Base-by-base conservation (phyloP, 2,797 vertebrate genomes). In the Moxostoma hubbsi region DNA sequence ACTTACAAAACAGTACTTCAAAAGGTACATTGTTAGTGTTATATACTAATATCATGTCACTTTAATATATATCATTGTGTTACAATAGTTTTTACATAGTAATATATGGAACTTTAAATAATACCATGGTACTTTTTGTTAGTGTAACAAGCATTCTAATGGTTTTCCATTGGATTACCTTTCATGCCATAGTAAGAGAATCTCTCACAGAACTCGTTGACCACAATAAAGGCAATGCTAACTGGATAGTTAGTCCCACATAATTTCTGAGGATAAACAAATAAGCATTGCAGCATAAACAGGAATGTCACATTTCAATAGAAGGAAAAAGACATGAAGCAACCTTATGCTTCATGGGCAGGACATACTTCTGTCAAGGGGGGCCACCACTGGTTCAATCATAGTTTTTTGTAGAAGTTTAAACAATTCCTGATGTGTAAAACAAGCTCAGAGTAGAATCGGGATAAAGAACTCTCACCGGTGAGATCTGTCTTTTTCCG, bases 121-220 rank as follows among this genome's bases (percentile, higher is more conserved):
- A 36, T 6, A 9, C 24, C 24, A 24, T 24, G 24, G 24, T 24
- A 24, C 24, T 24, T 24, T 24, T 24, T 24, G 24, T 24, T 24
- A 24, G 12, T 55, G 13, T 55, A n/a, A 6, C 5, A 6, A 55
- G 10, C 15, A 2, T 57, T 15, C 4, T 7, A 65, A 47, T 46
- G 63, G 4, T 4, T 45, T n/a, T 57, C 5, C 24, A 5, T 71
- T 49, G 12, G 10, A 75, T 86, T 93, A 97, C 96, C 95, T 96
- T 94, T 96, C 96, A 98, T 98, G 91, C 97, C 97, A 96, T 98
- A 99, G 91, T 96, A 98, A 87, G 97, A 99, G 93, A 99, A 99
- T 15, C 97, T 95, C 79, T 98, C 97, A 0, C 97, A 99, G 93
- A 99, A 99, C 91, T 99, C 97, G 0, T 98, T 99, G 89, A 99